Evolutionary conservation across 2,797 vertebrate species (phyloP), one percentile per base, ranked within the genome.

Genomic region (Sebastes reedi): DNA sequence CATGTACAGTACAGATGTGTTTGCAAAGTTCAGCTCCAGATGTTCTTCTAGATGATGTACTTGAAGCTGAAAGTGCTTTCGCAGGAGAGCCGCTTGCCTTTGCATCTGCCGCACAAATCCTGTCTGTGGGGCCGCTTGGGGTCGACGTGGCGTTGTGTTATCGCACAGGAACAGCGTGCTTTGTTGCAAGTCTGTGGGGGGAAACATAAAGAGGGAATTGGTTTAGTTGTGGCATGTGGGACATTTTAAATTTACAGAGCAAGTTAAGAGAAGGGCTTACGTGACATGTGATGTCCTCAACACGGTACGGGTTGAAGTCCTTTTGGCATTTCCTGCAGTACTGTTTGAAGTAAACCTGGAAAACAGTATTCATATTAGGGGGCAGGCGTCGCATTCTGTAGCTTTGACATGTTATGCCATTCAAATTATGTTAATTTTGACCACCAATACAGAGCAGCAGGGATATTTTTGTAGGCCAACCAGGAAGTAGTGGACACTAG

Each of bases 1-100:
- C 46, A 18, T 18, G 46, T 20, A 20, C 42, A 16, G 42, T 16
- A 18, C 46, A 50, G 46, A 18, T 42, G 39, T 42, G 39, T 42
- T 32, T 11, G 25, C 39, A 74, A 5, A 80, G 86, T 85, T 78
- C 36, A 42, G 39, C 39, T 16, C 39, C 39, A 42, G 39, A 42
- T 42, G 39, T 50, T 50, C 11, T 32, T 59, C 95, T 93, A 99
- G 88, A 99, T 98, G 61, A 99, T 98, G 79, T 99, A 99, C 72
- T 99, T 99, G 96, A 99, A 99, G 88, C 98, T 99, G 95, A 99
- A 99, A 0, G 97, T 99, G 95, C 97, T 99, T 69, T 99, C 98
- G 3, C 99, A 99, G 77, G 98, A 99, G 24, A 99, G 97, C 13
- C 97, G 95, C 67, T 99, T 99, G 91, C 98, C 98, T 92, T 97